Percentiles rank a stretch among this genome's conserved stretches.
These are phyloP conservation scores for Drosophila anomalata DNA, from an alignment of 2,888 invertebrate species.

Conservation along the genomic window DNA sequence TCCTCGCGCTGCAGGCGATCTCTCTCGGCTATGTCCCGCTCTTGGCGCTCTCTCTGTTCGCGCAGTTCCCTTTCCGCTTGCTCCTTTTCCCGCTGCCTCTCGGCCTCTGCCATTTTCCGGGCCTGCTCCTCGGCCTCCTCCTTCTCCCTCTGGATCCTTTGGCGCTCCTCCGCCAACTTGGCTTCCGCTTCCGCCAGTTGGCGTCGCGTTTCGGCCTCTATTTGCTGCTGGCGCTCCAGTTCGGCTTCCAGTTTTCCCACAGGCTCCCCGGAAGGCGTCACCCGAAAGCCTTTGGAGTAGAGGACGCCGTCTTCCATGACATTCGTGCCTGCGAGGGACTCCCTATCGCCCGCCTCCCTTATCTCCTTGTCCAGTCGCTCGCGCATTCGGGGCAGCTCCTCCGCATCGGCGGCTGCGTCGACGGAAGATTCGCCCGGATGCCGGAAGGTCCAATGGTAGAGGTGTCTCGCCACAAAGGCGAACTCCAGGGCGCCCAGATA, in stretches of 20 bases:
- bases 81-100: conserved; percentile 43
- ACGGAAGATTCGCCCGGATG: conserved; percentile 58
- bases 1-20: conserved; percentile 21
- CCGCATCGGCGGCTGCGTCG: conserved; percentile 56
- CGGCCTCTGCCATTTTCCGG: conserved; percentile 51
- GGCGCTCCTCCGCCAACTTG: conserved; percentile 63
- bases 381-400: conserved; percentile 73
- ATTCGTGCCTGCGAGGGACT: conserved; percentile 63
- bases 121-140: conserved; percentile 53
- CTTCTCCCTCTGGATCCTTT: conserved; percentile 45
- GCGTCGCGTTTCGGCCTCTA: conserved; percentile 77
- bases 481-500: conserved; percentile 90
- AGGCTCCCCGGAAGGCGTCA: conserved; percentile 71
- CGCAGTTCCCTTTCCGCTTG: conserved; percentile 48
- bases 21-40: conserved; percentile 38
- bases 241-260: conserved; percentile 69
- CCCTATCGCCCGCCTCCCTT: conserved; percentile 66
- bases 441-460: conserved; percentile 81
- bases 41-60: conserved; percentile 30
- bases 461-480: conserved; percentile 81
- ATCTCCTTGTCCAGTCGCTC: conserved; percentile 75
- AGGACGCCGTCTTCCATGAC: conserved; percentile 82
- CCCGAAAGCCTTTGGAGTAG: conserved; percentile 82
- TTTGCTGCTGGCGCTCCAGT: conserved; percentile 72
- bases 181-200: conserved; percentile 78